These are phyloP conservation scores for Phorcus lineatus DNA, from an alignment of 2,888 invertebrate genomes.

Conservation along the genomic window DNA sequence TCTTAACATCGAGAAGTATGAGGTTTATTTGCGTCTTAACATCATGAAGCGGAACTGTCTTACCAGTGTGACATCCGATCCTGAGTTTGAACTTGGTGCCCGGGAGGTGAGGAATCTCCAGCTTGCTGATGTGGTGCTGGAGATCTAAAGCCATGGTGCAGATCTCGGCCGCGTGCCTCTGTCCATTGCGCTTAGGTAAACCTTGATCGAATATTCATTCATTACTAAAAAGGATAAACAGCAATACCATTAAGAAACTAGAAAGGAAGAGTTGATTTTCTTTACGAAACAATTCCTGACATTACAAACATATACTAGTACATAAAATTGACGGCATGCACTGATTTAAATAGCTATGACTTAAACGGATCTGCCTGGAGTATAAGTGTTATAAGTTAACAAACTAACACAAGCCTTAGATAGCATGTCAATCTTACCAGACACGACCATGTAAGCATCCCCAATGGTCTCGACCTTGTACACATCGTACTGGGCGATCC, in stretches of 20 bases:
- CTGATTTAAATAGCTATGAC: too few relatives aligned
- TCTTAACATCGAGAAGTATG: too few relatives aligned
- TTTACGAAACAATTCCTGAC: too few relatives aligned
- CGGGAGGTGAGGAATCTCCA: slow-evolving; percentile 63
- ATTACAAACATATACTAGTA: too few relatives aligned
- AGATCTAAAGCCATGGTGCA: slow-evolving; percentile 57
- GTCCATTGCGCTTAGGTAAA: slow-evolving; percentile 56
- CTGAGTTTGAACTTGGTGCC: slow-evolving; percentile 56
- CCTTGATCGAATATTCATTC: slow-evolving; percentile 39
- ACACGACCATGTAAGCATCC: slow-evolving; percentile 28
- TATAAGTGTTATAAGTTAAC: too few relatives aligned
- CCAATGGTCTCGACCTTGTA: slow-evolving; percentile 63
- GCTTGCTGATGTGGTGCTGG: slow-evolving; percentile 49
- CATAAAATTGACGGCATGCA: too few relatives aligned
- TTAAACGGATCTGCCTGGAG: too few relatives aligned
- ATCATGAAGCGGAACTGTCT: too few relatives aligned
- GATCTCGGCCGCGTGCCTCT: slow-evolving; percentile 57
- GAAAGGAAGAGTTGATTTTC: too few relatives aligned
- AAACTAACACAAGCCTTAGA: too few relatives aligned
- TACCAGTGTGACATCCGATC: slow-evolving; percentile 62
- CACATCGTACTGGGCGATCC: slow-evolving; percentile 59
- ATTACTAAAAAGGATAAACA: not conserved
- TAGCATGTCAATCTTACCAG: slow-evolving; percentile 24
- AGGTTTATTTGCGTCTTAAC: too few relatives aligned
- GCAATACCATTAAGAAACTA: too few relatives aligned